Evolutionary conservation across 2,113 vertebrate genomes (phyloP), one percentile per base, ranked within the genome.

Genomic region (Muntiacus reevesi): DNA sequence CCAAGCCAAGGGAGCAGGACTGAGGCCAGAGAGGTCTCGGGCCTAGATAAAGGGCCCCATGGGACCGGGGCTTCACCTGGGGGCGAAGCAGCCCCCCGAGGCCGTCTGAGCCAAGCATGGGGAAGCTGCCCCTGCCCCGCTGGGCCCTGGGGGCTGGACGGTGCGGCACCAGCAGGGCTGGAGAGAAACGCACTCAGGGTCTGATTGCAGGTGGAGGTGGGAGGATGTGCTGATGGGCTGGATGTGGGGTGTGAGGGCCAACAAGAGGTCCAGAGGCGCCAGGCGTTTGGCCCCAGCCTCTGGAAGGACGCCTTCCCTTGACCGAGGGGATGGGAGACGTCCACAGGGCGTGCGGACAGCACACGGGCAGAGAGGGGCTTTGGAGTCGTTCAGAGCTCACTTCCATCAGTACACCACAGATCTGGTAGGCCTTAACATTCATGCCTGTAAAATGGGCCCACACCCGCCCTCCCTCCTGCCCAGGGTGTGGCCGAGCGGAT

Each of bases 291-390:
- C 50, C 81, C 13, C 6, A 54, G 50, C 33, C 21, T 36, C 33
- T 25, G 50, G 19, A 54, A 83, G 19, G 50, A 83, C 3, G 81
- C 19, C 19, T 36, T 83, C 50, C 12, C 81, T 54, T 36, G n/a
- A 36, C 50, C 0, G 3, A 54, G 50, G 33, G 50, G 12, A 25
- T 6, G 0, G 50, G 50, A 12, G 6, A 83, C 6, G 0, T 36
- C 33, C 33, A n/a, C 50, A 25, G 50, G 54, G 50, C 3, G 0
- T 4, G 33, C 1, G 3, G 50, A 36, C 6, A 15, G 50, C 50
- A 25, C 21, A 25, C 1, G 17, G 9, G 16, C 2, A 2, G 76
- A 28, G 27, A 33, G 47, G 79, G 30, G 11, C 19, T 54, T 23
- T n/a, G 19, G 50, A 55, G 33, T 83, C 6, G 7, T 55, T 83